These are phyloP conservation scores for Brassicogethes aeneus DNA, from an alignment of 2,888 invertebrate genomes.

Conservation along the genomic window DNA sequence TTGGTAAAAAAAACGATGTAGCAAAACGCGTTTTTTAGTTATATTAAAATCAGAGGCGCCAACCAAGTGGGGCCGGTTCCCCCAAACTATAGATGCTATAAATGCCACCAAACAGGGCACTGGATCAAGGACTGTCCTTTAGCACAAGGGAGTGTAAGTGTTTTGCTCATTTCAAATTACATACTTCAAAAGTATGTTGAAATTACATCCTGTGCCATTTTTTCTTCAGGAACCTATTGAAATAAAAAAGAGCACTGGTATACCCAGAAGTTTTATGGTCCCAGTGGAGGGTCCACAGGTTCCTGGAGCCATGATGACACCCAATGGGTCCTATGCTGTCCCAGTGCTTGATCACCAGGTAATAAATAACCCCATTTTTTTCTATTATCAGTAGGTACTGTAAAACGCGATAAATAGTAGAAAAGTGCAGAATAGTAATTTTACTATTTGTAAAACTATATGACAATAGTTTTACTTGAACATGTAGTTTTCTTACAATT, in stretches of 20 bases:
- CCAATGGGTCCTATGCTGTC: slow-evolving; percentile 79
- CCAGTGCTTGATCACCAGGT: slow-evolving; percentile 79
- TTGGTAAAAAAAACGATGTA: too few species aligned
- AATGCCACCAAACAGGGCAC: slow-evolving; percentile 91
- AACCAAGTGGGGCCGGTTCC: slow-evolving; percentile 87
- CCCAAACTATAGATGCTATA: slow-evolving; percentile 85
- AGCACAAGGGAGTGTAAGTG: slow-evolving; percentile 46
- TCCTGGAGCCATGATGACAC: slow-evolving; percentile 87
- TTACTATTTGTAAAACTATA: too few species aligned
- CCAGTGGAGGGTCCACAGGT: slow-evolving; percentile 82
- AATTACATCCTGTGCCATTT: not conserved
- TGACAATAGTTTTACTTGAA: too few species aligned
- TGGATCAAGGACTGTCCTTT: slow-evolving; percentile 95
- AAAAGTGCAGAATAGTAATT: too few species aligned
- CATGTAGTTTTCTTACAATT: too few species aligned
- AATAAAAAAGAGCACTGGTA: slow-evolving; percentile 92
- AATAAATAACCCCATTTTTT: too few species aligned
- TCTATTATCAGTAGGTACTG: too few species aligned
- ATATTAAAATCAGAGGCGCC: slow-evolving; percentile 79
- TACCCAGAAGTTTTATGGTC: slow-evolving; percentile 93
- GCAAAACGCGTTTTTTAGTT: too few species aligned
- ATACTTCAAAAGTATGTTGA: not conserved
- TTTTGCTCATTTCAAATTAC: not conserved
- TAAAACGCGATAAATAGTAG: too few species aligned
- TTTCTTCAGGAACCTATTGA: slow-evolving; percentile 55